Conservation (phyloP, 1,140 invertebrate species). For the Heterodera carotae region DNA sequence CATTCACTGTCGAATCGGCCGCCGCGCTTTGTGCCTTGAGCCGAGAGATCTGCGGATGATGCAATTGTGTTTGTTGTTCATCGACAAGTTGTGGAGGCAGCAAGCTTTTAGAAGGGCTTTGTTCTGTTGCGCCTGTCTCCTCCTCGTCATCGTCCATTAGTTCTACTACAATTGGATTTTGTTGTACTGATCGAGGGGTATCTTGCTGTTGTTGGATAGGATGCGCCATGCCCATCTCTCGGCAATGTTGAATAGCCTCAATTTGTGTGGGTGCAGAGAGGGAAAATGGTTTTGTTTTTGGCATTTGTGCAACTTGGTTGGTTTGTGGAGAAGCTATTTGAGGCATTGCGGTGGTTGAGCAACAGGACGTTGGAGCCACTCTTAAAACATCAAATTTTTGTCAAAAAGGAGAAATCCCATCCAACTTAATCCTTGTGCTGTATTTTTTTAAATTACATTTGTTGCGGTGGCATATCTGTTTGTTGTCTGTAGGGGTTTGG, state of each 20-base stretch:
- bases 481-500: constrained; percentile 5
- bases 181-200: not conserved
- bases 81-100: not conserved
- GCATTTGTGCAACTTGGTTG: not conserved
- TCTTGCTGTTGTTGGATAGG: not conserved
- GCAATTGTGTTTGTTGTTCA: not conserved
- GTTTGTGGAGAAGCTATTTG: not conserved
- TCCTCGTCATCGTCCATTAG: not conserved
- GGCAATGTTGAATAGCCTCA: not conserved
- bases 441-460: not conserved
- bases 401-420: not conserved
- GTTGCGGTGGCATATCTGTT: not conserved
- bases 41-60: not conserved
- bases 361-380: not conserved
- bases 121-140: not conserved
- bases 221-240: not conserved
- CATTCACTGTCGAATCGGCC: constrained; percentile 25
- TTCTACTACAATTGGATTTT: not conserved
- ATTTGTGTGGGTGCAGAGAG: not conserved
- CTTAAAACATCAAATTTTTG: not conserved
- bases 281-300: not conserved
- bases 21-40: constrained; percentile 24
- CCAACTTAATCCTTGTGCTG: too few relatives aligned
- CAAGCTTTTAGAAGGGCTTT: not conserved
- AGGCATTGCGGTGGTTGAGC: not conserved